These are phyloP conservation scores for Bubo blakistoni DNA, from an alignment of 2,113 vertebrate species.

Conservation along the genomic window DNA sequence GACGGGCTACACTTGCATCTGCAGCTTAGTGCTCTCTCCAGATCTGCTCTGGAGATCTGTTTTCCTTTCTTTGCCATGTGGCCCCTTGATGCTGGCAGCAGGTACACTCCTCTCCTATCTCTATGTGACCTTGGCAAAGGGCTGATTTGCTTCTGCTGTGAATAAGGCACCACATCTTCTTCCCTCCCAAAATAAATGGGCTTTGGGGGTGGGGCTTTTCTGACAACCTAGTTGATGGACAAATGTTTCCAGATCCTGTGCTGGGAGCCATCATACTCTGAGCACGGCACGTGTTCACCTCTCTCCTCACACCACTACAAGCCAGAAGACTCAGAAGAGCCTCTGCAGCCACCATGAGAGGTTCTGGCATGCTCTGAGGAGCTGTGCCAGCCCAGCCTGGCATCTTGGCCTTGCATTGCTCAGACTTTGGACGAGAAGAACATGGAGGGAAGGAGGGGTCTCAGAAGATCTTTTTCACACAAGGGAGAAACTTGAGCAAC, in stretches of 20 bases:
- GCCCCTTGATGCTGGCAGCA: background rate
- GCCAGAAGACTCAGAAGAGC: accelerated
- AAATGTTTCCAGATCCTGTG: background rate
- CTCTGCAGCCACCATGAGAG: background rate
- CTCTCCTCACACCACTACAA: background rate
- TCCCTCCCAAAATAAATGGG: background rate
- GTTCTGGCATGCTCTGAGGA: background rate
- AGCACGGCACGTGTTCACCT: accelerated
- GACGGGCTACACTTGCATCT: background rate
- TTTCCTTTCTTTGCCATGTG: background rate
- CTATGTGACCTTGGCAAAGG: background rate
- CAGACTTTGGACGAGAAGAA: background rate
- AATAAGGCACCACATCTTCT: background rate
- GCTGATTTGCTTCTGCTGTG: background rate
- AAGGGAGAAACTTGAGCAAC: background rate
- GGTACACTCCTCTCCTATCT: background rate
- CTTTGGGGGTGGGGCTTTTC: background rate
- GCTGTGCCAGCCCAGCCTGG: background rate
- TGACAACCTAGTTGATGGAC: background rate
- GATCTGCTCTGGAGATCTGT: background rate
- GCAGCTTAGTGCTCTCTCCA: background rate
- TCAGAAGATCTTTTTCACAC: background rate
- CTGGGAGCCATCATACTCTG: background rate
- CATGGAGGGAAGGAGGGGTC: background rate
- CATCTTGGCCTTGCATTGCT: background rate